Evolutionary conservation across 2,797 vertebrate genomes (phyloP), one percentile per base, ranked within the genome.

Genomic region (Loris lydekkerianus): DNA sequence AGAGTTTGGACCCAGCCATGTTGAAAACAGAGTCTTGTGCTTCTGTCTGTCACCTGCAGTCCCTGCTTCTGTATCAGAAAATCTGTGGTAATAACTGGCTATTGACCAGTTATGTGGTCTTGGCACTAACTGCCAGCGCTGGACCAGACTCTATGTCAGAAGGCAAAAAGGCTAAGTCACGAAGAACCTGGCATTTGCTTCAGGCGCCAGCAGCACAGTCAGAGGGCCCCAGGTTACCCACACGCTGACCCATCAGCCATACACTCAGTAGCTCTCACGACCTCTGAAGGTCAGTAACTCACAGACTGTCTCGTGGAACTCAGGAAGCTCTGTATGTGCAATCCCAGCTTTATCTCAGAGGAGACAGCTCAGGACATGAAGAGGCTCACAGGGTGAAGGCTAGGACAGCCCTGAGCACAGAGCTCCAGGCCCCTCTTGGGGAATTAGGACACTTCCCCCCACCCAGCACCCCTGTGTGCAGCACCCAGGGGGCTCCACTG

Each of bases 371-470:
- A 1, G 56, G 43, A 37, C 37, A 67, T 34, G 34, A 8, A 27
- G 46, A 56, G 80, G 43, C 5, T 6, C 4, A 0, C 0, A 0
- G 0, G 56, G 3, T 0, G 5, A 43, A 65, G 21, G 10, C n/a
- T 7, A 10, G 40, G 58, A 0, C 0, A 23, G 14, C 21, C 72
- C 69, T 2, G 23, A 10, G 9, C n/a, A 3, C 4, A 7, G n/a
- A 58, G 34, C 53, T 34, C n/a, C 21, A 0, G 2, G 3, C 29
- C 34, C 31, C 56, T n/a, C 53, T 53, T 17, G 1, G 0, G 3
- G 21, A 29, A 10, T 4, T 0, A 0, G 27, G 34, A 27, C 46
- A 0, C 46, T 1, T 17, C 37, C 0, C 40, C 34, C 31, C 14
- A 53, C 67, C 23, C 4, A 7, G 0, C 2, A 31, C 5, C 25